Evolutionary conservation across 2,113 vertebrate genomes (phyloP), one percentile per base, ranked within the genome.

Genomic region (Phalacrocorax carbo): DNA sequence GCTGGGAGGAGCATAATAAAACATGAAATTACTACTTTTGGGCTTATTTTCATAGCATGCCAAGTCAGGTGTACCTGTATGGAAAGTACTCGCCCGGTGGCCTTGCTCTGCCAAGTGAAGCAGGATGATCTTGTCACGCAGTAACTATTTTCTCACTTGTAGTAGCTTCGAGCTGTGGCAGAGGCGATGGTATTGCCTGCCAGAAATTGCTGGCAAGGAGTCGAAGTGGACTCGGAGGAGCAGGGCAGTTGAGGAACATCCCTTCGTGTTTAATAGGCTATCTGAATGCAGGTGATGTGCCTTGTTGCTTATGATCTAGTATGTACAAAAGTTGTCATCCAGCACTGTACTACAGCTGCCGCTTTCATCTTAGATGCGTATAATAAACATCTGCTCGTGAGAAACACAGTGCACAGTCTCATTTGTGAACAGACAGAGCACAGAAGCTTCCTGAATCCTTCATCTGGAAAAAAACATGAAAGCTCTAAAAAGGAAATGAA

Each of bases 1-100:
- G 61, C 34, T 76, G 10, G 6, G 6, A 38, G 62, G 25, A 77
- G 30, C 38, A 42, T 30, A 68, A 40, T 36, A 46, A 72, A 89
- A 7, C 29, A 42, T 0, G 4, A 11, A 61, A 42, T 82, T 14
- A 6, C 8, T 85, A 0, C n/a, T 58, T 58, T 4, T 3, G 54
- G 66, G 52, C 12, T 93, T 51, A 10, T 51, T 93, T 72, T n/a
- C 57, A 13, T 49, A 1, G 5, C 1, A 36, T 79, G 44, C 38
- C 36, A 23, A 5, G 77, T 20, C 69, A 32, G 57, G 14, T 20
- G 2, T 46, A 3, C 2, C 30, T 69, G 11, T 62, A 0, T 32
- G 81, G 52, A 6, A 44, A 27, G 73, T 3, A 4, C 69, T 84
- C 1, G 4, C 9, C 52, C 18, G 5, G 0, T 8, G 25, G 61